phyloP scores from a whole-genome alignment of 2,797 vertebrate species.

The Pipistrellus pipistrellus region DNA sequence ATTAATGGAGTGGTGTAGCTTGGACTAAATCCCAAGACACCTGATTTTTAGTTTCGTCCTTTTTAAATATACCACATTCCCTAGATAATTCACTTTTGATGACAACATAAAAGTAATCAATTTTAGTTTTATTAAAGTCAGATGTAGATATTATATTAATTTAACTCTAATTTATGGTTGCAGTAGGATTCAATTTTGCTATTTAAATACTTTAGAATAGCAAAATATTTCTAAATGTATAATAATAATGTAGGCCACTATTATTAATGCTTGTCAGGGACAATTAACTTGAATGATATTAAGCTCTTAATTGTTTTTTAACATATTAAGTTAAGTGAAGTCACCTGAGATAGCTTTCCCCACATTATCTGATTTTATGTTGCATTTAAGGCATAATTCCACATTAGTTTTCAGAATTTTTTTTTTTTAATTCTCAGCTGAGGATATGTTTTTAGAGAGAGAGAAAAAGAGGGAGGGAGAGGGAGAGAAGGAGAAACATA shows the following conservation, averaged over 20 bases:
- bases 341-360: background rate
- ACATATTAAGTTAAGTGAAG: background rate
- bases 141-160: background rate
- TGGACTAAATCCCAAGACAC: background rate
- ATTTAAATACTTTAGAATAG: slow-evolving; percentile 51
- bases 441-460: background rate
- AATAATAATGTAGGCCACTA: background rate
- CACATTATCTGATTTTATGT: background rate
- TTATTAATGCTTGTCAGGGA: slow-evolving; percentile 40
- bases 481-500: background rate
- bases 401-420: slow-evolving; percentile 11
- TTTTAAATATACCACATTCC: background rate
- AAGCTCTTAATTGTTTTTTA: slow-evolving; percentile 50
- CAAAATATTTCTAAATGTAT: background rate
- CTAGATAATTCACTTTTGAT: background rate
- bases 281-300: slow-evolving; percentile 43
- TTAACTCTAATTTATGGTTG: background rate
- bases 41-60: background rate
- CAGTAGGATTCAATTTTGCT: slow-evolving; percentile 51
- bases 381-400: background rate
- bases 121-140: background rate
- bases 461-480: background rate
- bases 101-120: background rate
- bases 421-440: background rate
- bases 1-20: background rate